Conservation (phyloP, 2,113 vertebrate genomes). For the Sebastes schlegelii region DNA sequence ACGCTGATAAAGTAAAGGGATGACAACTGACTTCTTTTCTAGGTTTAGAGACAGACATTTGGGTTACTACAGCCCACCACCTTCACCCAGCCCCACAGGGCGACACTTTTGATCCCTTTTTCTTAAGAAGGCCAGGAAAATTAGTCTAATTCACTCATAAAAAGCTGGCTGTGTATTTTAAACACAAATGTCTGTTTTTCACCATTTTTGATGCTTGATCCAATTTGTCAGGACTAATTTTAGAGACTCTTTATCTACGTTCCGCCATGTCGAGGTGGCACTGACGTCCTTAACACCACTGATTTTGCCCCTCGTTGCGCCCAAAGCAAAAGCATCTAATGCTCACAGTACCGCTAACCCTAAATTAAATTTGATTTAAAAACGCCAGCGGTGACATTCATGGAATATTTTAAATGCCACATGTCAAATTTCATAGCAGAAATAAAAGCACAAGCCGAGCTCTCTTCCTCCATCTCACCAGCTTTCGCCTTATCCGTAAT, state of each 20-base stretch:
- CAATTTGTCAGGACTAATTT: constrained; percentile 52
- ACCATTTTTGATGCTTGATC: constrained; percentile 25
- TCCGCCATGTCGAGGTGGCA: constrained; percentile 21
- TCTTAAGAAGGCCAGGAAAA: constrained; percentile 21
- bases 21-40: constrained; percentile 60
- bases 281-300: constrained; percentile 24
- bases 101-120: constrained; percentile 23
- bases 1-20: constrained; percentile 43
- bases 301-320: constrained; percentile 30
- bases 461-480: constrained; percentile 1
- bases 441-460: constrained; percentile 1
- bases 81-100: constrained; percentile 24
- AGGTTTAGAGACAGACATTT: constrained; percentile 25
- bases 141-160: constrained; percentile 12
- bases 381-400: constrained; percentile 6
- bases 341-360: constrained; percentile 12
- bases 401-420: constrained; percentile 38
- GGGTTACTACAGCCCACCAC: constrained; percentile 6
- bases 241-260: constrained; percentile 34
- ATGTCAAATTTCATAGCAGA: constrained; percentile 16
- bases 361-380: constrained; percentile 43
- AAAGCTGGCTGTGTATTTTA: constrained; percentile 24
- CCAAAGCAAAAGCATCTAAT: constrained; percentile 38
- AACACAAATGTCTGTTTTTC: constrained; percentile 26
- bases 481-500: background rate